phyloP scores from a whole-genome alignment of 2,797 vertebrate species.

The Anguilla anguilla region DNA sequence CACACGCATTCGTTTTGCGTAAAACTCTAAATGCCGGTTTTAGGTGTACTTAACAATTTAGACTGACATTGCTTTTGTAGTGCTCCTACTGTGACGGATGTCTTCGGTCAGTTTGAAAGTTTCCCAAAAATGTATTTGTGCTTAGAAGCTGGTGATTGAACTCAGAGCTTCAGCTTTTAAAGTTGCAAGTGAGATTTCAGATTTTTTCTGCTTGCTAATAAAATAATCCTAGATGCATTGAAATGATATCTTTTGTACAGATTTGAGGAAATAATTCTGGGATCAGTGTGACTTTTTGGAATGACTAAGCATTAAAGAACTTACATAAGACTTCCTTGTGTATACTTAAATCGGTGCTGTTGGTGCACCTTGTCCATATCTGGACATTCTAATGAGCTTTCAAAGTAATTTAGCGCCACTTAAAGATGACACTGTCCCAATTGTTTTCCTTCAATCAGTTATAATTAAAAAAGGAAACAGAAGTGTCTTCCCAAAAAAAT shows the following conservation, averaged over 20 bases:
- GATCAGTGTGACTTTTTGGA: neutral
- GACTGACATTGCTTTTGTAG: neutral
- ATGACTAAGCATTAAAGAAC: constrained; percentile 1
- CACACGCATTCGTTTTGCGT: neutral
- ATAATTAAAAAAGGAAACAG: constrained; percentile 31
- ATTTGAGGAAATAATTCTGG: constrained; percentile 3
- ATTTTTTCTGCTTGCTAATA: constrained; percentile 21
- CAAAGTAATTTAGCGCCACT: neutral
- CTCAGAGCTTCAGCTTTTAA: neutral
- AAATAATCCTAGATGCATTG: neutral
- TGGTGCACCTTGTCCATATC: constrained; percentile 9
- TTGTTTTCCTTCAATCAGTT: constrained; percentile 32
- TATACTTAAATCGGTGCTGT: neutral
- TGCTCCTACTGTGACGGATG: neutral
- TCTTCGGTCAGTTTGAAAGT: neutral
- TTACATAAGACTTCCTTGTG: neutral
- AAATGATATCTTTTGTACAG: neutral
- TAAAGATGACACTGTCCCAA: constrained; percentile 22
- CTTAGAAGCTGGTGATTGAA: constrained; percentile 9
- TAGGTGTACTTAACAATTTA: neutral
- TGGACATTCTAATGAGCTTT: constrained; percentile 10
- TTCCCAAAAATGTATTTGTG: neutral
- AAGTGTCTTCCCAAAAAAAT: constrained; percentile 63
- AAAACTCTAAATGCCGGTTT: neutral
- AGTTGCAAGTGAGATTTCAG: neutral